Conservation (phyloP, 92 coral and sea anemone species). For the Meandrina meandrites region DNA sequence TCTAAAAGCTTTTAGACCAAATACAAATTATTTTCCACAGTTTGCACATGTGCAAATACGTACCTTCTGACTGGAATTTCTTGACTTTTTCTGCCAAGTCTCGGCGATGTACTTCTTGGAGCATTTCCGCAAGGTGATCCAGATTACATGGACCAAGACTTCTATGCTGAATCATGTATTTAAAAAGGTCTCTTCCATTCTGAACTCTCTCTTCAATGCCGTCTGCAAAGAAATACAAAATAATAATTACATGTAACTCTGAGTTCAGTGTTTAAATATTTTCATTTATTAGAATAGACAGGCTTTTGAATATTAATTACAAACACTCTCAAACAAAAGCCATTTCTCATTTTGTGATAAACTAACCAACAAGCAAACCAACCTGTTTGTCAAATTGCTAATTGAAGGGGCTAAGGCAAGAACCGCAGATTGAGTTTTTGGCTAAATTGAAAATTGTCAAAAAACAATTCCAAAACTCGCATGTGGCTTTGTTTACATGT, state of each 20-base stretch:
- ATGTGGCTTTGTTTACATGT: too few species aligned
- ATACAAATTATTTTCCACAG: neutral
- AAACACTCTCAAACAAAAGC: too few species aligned
- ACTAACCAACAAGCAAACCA: too few species aligned
- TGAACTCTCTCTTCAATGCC: constrained; percentile 49
- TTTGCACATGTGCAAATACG: neutral
- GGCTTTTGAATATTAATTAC: too few species aligned
- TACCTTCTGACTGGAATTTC: constrained; percentile 49
- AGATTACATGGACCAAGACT: constrained; percentile 53
- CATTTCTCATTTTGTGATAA: too few species aligned
- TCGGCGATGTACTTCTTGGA: constrained; percentile 66
- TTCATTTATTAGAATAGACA: too few species aligned
- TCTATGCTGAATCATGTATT: constrained; percentile 56
- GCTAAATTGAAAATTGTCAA: too few species aligned
- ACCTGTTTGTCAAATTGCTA: too few species aligned
- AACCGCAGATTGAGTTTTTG: too few species aligned
- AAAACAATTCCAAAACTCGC: too few species aligned
- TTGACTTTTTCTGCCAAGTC: constrained; percentile 76
- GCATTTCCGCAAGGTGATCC: constrained; percentile 52
- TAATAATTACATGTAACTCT: neutral
- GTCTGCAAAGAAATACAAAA: too few species aligned
- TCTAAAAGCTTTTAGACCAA: neutral
- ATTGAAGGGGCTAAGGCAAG: too few species aligned
- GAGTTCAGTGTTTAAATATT: neutral
- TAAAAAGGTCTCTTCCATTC: constrained; percentile 73